phyloP scores from a whole-genome alignment of 2,113 vertebrate species.

The Tilapia sparmanii region DNA sequence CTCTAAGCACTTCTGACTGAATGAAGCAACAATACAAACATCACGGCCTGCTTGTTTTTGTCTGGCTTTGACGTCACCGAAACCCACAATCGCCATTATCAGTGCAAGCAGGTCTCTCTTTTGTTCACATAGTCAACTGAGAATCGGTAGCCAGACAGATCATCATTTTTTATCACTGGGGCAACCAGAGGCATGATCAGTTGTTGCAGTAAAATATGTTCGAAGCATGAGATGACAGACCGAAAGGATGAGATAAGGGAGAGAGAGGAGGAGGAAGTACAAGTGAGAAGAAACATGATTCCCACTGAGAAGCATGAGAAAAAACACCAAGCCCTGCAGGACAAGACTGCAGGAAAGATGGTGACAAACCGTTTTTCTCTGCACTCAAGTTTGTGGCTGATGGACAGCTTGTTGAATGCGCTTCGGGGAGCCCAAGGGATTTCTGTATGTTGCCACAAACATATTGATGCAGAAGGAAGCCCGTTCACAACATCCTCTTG shows the following conservation, averaged over 20 bases:
- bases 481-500: slow-evolving; percentile 1
- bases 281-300: background rate
- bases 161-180: slow-evolving; percentile 9
- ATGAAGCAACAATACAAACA: background rate
- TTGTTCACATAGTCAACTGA: background rate
- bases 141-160: background rate
- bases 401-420: background rate
- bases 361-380: background rate
- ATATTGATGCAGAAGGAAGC: background rate
- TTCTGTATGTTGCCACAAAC: background rate
- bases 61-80: slow-evolving; percentile 26
- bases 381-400: background rate
- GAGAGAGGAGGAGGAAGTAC: background rate
- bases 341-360: background rate
- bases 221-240: background rate
- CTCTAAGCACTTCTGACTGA: background rate
- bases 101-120: background rate
- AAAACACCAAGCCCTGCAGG: background rate
- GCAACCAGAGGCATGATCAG: background rate
- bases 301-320: background rate
- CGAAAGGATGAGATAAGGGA: background rate
- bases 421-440: background rate
- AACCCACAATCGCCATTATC: slow-evolving; percentile 6
- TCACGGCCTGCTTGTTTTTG: background rate
- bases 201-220: slow-evolving; percentile 1